These are phyloP conservation scores for Seladonia tumulorum DNA, from an alignment of 2,888 invertebrate species.

Conservation along the genomic window DNA sequence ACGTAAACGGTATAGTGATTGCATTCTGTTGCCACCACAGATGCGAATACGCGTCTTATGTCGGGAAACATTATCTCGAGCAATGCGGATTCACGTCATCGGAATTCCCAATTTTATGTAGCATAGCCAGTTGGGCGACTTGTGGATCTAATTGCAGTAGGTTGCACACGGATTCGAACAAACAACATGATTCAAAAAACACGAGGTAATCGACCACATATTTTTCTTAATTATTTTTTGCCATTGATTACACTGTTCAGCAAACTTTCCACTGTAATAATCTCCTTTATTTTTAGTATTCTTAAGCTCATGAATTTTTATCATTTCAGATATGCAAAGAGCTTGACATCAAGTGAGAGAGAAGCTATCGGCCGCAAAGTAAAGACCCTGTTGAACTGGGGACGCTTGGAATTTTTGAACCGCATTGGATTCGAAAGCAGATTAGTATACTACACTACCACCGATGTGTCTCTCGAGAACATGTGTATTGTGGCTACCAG, in stretches of 20 bases:
- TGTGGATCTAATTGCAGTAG: constrained; percentile 90
- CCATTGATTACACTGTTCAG: not conserved
- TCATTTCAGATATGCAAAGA: constrained; percentile 1
- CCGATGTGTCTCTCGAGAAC: constrained; percentile 90
- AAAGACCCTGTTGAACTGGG: constrained; percentile 92
- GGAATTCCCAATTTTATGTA: constrained; percentile 91
- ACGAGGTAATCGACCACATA: constrained; percentile 21
- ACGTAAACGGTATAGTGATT: constrained; percentile 88
- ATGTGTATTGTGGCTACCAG: constrained; percentile 89
- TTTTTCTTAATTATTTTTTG: not conserved
- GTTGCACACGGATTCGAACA: constrained; percentile 75
- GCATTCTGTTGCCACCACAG: constrained; percentile 97
- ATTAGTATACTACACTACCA: constrained; percentile 88
- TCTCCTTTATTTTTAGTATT: not conserved
- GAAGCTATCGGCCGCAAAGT: constrained; percentile 89
- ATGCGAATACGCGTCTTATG: constrained; percentile 90
- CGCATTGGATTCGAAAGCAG: constrained; percentile 86
- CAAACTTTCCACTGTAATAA: not conserved
- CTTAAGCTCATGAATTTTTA: not conserved
- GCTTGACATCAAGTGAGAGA: constrained; percentile 79
- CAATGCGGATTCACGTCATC: constrained; percentile 85
- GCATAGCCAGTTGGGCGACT: constrained; percentile 95
- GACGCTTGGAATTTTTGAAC: constrained; percentile 88
- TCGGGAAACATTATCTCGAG: constrained; percentile 88
- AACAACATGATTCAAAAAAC: constrained; percentile 28